Evolutionary conservation across 2,797 vertebrate species (phyloP).

Genomic region (Oreochromis grahami): DNA sequence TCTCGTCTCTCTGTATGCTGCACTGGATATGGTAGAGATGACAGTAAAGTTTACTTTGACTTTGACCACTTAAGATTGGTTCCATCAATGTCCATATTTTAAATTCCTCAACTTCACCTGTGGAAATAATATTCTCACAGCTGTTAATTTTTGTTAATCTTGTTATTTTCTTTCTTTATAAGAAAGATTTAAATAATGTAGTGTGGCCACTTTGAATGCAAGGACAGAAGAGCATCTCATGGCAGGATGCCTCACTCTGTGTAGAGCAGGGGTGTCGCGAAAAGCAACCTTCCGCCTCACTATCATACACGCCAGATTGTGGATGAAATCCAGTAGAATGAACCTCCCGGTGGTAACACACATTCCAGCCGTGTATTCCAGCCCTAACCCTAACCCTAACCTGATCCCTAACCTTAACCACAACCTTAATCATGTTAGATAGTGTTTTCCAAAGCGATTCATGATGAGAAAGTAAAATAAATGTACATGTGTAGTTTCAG

Average conservation of each 20-base stretch:
- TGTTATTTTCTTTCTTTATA: not conserved
- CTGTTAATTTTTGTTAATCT: not conserved
- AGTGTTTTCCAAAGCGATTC: not conserved
- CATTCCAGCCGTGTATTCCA: not conserved
- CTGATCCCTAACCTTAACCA: not conserved
- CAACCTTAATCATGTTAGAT: not conserved
- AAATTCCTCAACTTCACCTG: not conserved
- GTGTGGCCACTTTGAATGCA: not conserved
- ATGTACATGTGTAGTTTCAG: not conserved
- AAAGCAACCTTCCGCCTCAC: too few species aligned
- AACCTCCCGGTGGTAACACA: not conserved
- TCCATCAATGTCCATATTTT: not conserved
- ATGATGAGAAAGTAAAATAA: not conserved
- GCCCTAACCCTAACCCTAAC: not conserved
- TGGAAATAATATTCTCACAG: not conserved
- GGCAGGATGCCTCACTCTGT: accelerated
- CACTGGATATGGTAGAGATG: too few species aligned
- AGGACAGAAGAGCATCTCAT: not conserved
- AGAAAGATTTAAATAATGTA: not conserved
- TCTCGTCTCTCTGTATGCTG: too few species aligned
- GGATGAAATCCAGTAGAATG: not conserved
- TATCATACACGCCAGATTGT: accelerated
- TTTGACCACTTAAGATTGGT: not conserved
- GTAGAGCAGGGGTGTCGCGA: not conserved
- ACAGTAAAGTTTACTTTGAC: not conserved